Evolutionary conservation across 1,140 invertebrate genomes (phyloP), one percentile per base, ranked within the genome.

Genomic region (Cyclargus thomasi): DNA sequence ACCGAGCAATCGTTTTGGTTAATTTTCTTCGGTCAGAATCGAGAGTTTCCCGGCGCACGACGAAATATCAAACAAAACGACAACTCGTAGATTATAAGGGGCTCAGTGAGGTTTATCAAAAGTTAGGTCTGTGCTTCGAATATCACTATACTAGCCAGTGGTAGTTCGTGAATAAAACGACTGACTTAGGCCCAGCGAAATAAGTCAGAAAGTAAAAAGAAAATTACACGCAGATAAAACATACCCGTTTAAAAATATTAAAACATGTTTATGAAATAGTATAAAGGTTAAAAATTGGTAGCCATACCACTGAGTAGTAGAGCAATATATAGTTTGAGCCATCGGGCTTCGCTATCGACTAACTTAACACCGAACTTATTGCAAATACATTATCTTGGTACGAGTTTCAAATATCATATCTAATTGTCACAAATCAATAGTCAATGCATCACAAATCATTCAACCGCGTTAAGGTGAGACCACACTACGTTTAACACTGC

Each of bases 361-460:
- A 47, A 47, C 39, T 47, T 47, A 47, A 16, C 2, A 29, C 5
- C 39, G 39, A 47, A 47, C 39, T 47, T 47, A 47, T 47, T 29
- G 29, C 29, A 14, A 47, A 14, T 14, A 47, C 39, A 47, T 47
- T 47, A 47, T 16, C 10, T 47, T 47, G 39, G 39, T 59, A 4
- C 17, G 55, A 59, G 55, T 11, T 20, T 20, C 55, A 11, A 59
- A 20, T 55, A 59, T 20, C 55, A 59, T 59, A 20, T 59, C 55
- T 21, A 59, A 20, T 21, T 59, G 55, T 59, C 55, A 59, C 55
- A 59, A 59, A 47, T 47, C 39, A 11, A 47, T 16, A 47, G 14
- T 14, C 14, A 47, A 47, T 47, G 39, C 39, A 47, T 47, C 10
- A 11, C 10, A 47, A 47, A 47, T 47, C 39, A 47, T 47, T 14